Conservation (phyloP, 2,888 invertebrate species). For the Stenolophus ochropezus region DNA sequence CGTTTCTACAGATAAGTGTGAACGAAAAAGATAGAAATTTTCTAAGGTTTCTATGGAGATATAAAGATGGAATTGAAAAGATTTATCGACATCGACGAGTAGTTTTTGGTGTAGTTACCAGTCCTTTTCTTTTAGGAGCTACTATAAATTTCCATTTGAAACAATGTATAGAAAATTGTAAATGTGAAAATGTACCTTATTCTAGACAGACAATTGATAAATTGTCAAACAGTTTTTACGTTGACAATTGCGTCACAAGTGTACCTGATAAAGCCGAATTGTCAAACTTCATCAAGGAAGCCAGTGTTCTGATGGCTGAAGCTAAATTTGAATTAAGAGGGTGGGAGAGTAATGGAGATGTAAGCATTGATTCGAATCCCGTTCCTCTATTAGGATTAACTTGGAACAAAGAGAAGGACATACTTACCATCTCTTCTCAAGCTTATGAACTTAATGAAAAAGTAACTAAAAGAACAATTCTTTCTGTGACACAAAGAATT, state of each 20-base stretch:
- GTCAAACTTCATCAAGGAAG: neutral
- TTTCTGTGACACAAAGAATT: slow-evolving; percentile 61
- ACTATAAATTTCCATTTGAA: slow-evolving; percentile 9
- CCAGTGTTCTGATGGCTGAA: slow-evolving; percentile 11
- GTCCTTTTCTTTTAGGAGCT: slow-evolving; percentile 60
- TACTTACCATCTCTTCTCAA: neutral
- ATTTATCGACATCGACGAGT: slow-evolving; percentile 19
- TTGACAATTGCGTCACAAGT: slow-evolving; percentile 2
- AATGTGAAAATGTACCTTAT: neutral
- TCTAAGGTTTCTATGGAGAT: slow-evolving; percentile 64
- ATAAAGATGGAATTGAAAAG: slow-evolving; percentile 20
- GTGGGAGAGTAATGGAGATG: slow-evolving; percentile 11
- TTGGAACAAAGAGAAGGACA: neutral
- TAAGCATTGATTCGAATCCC: neutral
- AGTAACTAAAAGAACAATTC: slow-evolving; percentile 40
- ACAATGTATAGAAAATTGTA: neutral
- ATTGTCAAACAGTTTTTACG: neutral
- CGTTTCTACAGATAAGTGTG: slow-evolving; percentile 66
- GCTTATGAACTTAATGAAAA: neutral
- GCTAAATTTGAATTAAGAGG: slow-evolving; percentile 19
- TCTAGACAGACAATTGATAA: slow-evolving; percentile 57
- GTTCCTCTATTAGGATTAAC: slow-evolving; percentile 13
- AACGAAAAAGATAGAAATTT: slow-evolving; percentile 64
- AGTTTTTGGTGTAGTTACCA: slow-evolving; percentile 22
- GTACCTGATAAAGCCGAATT: neutral